Evolutionary conservation across 2,113 vertebrate species (phyloP), one percentile per base, ranked within the genome.

Genomic region (Tauraco erythrolophus): DNA sequence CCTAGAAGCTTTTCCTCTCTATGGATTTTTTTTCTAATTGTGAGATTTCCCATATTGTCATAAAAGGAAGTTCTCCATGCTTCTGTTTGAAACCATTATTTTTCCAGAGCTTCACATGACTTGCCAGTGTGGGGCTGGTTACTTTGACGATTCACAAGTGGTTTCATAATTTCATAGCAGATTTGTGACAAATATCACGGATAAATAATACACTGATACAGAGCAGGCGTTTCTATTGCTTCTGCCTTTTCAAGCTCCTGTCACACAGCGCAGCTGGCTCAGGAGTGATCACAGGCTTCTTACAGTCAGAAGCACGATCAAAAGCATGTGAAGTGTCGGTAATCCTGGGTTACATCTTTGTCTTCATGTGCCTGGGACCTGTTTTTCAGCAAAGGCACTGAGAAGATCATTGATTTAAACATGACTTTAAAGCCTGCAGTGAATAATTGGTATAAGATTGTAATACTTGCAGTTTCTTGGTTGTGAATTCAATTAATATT

Each of bases 401-500:
- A 86, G 71, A 74, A 86, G 61, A 72, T 65, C 4, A 53, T 80
- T 83, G 79, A 72, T 56, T 92, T 90, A 90, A 88, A 72, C 2
- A 5, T 7, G 30, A 8, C 85, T 80, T 92, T 65, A 92, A 94
- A 86, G 53, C 61, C 74, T 82, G 41, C 43, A 62, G 48, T 37
- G 71, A 92, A 39, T 80, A 91, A 88, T 61, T 84, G 54, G 45
- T 66, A n/a, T 62, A 48, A 57, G 85, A 28, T 74, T 80, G 25
- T 92, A 94, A 84, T 78, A 62, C 22, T 58, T 86, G 50, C 41
- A 70, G 46, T 61, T 91, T 71, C 43, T 81, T 77, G 31, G 62
- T 94, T 71, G 19, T 92, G 24, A 91, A 90, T 96, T 95, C 62
- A 92, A 92, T 96, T 96, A 96, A 86, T 94, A 86, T 76, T 96